Evolutionary conservation across 2,888 invertebrate species (phyloP), one percentile per base, ranked within the genome.

Genomic region (Epistrophe grossulariae): DNA sequence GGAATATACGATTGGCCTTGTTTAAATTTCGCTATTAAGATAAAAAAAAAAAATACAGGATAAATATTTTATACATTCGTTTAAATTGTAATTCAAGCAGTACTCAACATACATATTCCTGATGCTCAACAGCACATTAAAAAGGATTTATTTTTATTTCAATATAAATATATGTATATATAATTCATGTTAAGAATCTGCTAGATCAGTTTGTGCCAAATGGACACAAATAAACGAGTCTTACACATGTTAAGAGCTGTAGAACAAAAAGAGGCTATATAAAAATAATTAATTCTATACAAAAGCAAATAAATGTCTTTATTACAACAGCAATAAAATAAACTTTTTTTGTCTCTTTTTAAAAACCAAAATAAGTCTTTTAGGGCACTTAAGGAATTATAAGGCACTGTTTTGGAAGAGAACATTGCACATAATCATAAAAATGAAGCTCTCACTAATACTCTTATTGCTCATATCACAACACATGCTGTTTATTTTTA

Each of bases 361-460:
- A 38, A 40, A 38, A 45, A 62, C 40, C 60, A 31, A 71, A 60
- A 70, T 50, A 40, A 50, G 72, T 19, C 15, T 45, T 40, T 64
- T 28, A 55, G 43, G 55, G 76, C 24, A 76, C 59, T 81, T 64
- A 35, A 70, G 45, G 52, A 55, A 68, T 74, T 66, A 24, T 24
- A 60, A 68, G 60, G 38, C 35, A 77, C 50, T 70, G 17, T 19
- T 59, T 59, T 17, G 17, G 59, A 70, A 68, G 60, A 24, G 19
- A 35, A 76, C 55, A 81, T 70, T 81, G 82, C 77, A 77, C 64
- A 71, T 62, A 57, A 77, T 71, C 72, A 82, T 77, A 82, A 82
- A 77, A 71, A 57, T 35, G 38, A 77, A 81, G 55, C 68, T 68
- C 68, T 68, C 68, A 35, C 50, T 68, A 68, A 68, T 45, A 71